phyloP scores from a whole-genome alignment of 2,113 vertebrate species.

The Macheiramphus alcinus region DNA sequence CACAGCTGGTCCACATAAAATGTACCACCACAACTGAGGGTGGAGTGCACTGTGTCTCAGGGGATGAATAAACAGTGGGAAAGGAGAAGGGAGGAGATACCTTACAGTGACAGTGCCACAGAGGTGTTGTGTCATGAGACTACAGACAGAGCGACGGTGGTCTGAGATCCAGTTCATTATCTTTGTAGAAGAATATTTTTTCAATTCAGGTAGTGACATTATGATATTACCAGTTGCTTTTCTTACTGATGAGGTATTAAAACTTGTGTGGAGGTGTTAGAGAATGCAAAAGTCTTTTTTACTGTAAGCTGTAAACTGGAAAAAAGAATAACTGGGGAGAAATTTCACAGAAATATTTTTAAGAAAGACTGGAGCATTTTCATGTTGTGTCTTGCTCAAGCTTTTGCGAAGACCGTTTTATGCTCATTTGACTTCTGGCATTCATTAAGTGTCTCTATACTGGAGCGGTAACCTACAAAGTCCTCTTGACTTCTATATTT shows the following conservation, averaged over 20 bases:
- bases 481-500: constrained; percentile 53
- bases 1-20: not conserved
- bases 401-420: constrained; percentile 21
- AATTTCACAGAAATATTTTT: not conserved
- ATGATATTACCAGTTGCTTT: not conserved
- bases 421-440: constrained; percentile 59
- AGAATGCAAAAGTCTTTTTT: not conserved
- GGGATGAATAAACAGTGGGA: not conserved
- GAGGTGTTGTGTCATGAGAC: not conserved
- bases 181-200: not conserved
- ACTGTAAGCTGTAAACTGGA: not conserved
- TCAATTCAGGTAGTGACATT: not conserved
- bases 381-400: constrained; percentile 46
- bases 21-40: not conserved
- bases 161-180: not conserved
- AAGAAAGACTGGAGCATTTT: not conserved
- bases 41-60: not conserved
- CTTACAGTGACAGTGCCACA: not conserved
- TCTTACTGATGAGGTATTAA: not conserved
- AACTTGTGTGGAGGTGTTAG: not conserved
- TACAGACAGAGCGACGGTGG: not conserved
- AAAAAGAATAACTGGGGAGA: not conserved
- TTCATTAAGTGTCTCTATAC: not conserved
- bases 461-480: constrained; percentile 16
- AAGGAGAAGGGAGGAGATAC: not conserved